These are phyloP conservation scores for Camelus dromedarius DNA, from an alignment of 2,113 vertebrate species.

Conservation along the genomic window DNA sequence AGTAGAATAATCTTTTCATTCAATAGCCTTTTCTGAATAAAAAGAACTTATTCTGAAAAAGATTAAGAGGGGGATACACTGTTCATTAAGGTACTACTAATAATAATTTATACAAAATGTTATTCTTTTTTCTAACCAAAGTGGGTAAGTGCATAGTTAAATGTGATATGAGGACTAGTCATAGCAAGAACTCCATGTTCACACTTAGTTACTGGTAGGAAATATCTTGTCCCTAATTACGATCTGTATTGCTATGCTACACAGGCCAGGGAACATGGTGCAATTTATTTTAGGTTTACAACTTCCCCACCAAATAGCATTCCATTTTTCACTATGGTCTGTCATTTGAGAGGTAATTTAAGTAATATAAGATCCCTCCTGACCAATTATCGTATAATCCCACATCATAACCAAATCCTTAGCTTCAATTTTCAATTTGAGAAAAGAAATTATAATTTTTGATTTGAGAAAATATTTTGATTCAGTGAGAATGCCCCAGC, in stretches of 20 bases:
- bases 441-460: constrained; percentile 51
- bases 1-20: constrained; percentile 45
- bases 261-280: neutral
- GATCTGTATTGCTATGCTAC: neutral
- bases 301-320: neutral
- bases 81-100: constrained; percentile 32
- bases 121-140: constrained; percentile 8
- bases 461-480: neutral
- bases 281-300: neutral
- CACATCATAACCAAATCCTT: neutral
- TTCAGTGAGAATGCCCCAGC: neutral
- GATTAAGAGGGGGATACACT: neutral
- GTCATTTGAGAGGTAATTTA: neutral
- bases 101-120: neutral
- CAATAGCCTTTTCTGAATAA: constrained; percentile 53
- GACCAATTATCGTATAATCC: neutral
- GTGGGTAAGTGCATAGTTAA: neutral
- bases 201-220: neutral
- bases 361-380: neutral
- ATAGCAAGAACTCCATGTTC: neutral
- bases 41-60: constrained; percentile 50
- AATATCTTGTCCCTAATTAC: neutral
- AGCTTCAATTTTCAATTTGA: neutral
- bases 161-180: neutral
- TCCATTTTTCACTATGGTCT: neutral